phyloP scores from a whole-genome alignment of 1,140 invertebrate genomes.

The Drosophila kanapiae region DNA sequence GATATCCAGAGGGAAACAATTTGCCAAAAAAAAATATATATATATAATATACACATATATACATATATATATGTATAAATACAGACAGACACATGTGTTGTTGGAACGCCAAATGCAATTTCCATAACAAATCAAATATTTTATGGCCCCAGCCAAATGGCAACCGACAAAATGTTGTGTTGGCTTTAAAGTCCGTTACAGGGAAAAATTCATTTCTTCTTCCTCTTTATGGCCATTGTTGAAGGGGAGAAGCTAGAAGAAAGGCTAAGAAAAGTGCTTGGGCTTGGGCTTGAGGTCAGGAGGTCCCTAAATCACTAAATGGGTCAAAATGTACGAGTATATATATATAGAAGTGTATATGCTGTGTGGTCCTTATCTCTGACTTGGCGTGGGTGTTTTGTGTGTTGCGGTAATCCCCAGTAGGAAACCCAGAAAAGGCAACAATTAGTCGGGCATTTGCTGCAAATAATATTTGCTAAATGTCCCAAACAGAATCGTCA shows the following conservation, averaged over 20 bases:
- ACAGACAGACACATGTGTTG: not conserved
- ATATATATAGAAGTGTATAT: not conserved
- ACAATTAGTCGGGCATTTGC: slow-evolving; percentile 47
- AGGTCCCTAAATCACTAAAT: slow-evolving; percentile 33
- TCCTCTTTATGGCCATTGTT: slow-evolving; percentile 12
- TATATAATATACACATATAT: not conserved
- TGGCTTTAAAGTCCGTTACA: slow-evolving; percentile 25
- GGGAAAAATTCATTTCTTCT: not conserved
- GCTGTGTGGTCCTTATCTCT: not conserved
- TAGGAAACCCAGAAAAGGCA: slow-evolving; percentile 37
- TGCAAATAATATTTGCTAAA: slow-evolving; percentile 49
- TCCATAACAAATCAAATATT: slow-evolving; percentile 81
- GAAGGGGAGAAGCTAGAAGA: not conserved
- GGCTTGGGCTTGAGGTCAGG: too few relatives aligned
- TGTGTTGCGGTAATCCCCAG: slow-evolving; percentile 26
- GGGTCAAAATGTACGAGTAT: slow-evolving; percentile 23
- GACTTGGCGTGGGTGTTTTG: not conserved
- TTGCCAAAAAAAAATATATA: slow-evolving; percentile 36
- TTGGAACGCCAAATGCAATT: slow-evolving; percentile 68
- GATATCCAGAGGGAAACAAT: slow-evolving; percentile 46
- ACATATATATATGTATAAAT: not conserved
- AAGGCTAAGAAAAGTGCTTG: slow-evolving; percentile 7
- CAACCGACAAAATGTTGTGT: slow-evolving; percentile 37
- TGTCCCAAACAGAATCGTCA: slow-evolving; percentile 40
- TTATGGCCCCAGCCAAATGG: slow-evolving; percentile 66